phyloP scores from a whole-genome alignment of 2,113 vertebrate genomes.

The Eurystomus gularis region DNA sequence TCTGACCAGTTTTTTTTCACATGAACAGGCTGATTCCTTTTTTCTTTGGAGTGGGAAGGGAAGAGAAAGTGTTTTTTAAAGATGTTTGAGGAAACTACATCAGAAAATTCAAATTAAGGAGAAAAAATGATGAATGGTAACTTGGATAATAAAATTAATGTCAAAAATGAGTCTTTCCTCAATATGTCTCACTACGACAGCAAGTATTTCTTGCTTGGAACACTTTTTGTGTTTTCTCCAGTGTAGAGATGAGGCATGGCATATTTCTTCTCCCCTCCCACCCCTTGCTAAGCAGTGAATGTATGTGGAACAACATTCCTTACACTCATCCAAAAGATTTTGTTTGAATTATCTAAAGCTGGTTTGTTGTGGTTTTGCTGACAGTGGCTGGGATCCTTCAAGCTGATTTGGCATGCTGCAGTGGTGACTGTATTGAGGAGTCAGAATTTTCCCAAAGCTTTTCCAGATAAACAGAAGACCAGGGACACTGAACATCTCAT shows the following conservation, averaged over 20 bases:
- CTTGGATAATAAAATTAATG: neutral
- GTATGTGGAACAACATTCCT: neutral
- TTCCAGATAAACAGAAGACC: slow-evolving; percentile 1
- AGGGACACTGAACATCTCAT: neutral
- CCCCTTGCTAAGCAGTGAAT: neutral
- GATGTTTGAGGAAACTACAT: neutral
- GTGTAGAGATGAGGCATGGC: neutral
- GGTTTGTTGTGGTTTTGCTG: slow-evolving; percentile 36
- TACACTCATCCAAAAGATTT: neutral
- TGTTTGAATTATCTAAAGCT: slow-evolving; percentile 24
- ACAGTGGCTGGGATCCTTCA: slow-evolving; percentile 40
- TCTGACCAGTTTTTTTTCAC: neutral
- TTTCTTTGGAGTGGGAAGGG: neutral
- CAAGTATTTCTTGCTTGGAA: neutral
- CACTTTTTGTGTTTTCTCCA: neutral
- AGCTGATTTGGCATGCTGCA: slow-evolving; percentile 24
- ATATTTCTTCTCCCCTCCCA: neutral
- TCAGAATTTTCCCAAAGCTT: slow-evolving; percentile 44
- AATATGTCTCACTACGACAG: neutral
- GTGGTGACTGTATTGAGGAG: neutral
- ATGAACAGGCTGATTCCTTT: neutral
- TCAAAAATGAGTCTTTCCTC: neutral
- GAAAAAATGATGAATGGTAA: neutral
- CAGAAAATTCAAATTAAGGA: neutral
- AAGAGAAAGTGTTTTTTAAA: neutral